Conservation (phyloP, 2,113 vertebrate species). For the Myxocyprinus asiaticus region DNA sequence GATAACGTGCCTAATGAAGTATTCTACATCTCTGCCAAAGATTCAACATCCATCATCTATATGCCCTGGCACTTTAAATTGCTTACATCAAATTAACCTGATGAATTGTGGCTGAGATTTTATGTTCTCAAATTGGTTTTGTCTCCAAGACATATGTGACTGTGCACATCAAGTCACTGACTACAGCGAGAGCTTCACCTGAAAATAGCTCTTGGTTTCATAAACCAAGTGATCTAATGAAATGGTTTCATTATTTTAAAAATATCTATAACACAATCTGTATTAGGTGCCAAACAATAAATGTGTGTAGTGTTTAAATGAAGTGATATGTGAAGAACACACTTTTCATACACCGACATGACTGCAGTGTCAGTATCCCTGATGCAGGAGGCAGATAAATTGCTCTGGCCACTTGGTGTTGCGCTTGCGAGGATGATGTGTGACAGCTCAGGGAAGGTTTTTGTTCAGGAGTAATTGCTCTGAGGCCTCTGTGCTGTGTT, state of each 20-base stretch:
- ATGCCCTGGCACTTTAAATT: conserved; percentile 66
- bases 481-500: conserved; percentile 16
- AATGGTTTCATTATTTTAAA: conserved; percentile 17
- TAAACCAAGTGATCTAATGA: conserved; percentile 21
- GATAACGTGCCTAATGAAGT: conserved; percentile 58
- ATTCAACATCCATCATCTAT: conserved; percentile 57
- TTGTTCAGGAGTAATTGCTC: conserved; percentile 54
- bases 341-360: conserved; percentile 39
- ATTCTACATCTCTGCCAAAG: conserved; percentile 57
- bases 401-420: conserved; percentile 22
- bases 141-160: conserved; percentile 58
- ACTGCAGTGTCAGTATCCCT: conserved; percentile 43
- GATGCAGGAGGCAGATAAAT: conserved; percentile 45
- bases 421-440: conserved; percentile 43
- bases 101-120: conserved; percentile 64
- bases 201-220: neutral
- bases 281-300: conserved; percentile 15
- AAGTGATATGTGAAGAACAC: conserved; percentile 41
- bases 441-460: conserved; percentile 44
- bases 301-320: conserved; percentile 24
- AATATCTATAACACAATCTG: conserved; percentile 26
- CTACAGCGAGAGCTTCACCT: neutral
- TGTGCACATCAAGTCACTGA: conserved; percentile 54
- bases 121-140: conserved; percentile 66
- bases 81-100: conserved; percentile 72